Conservation (phyloP, 2,888 invertebrate species). For the Lasioglossum pauxillum region DNA sequence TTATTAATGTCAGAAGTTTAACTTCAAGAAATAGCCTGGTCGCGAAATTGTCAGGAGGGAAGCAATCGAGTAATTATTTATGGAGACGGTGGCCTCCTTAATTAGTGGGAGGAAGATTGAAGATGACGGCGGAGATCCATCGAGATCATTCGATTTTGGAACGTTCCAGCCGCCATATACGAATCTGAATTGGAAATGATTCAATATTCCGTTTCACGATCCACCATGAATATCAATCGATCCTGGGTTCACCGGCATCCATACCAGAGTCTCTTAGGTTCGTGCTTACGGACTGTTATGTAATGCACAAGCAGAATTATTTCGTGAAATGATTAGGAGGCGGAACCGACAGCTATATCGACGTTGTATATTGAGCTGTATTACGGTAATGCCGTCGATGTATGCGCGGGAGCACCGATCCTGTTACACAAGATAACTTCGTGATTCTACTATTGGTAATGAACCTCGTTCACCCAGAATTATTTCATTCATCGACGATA, state of each 20-base stretch:
- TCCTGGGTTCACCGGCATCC: background rate
- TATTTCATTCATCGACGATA: background rate
- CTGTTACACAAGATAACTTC: conserved; percentile 18
- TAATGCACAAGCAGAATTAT: conserved; percentile 53
- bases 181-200: conserved; percentile 12
- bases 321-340: conserved; percentile 39
- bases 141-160: conserved; percentile 3
- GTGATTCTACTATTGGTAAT: conserved; percentile 23
- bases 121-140: background rate
- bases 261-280: conserved; percentile 19
- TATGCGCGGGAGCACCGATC: background rate
- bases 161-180: background rate
- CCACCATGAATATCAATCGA: conserved; percentile 23
- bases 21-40: background rate
- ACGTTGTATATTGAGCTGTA: conserved; percentile 18
- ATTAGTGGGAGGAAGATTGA: background rate
- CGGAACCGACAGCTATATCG: conserved; percentile 17
- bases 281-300: conserved; percentile 9
- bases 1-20: background rate
- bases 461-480: conserved; percentile 10
- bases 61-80: background rate
- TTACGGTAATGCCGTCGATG: conserved; percentile 11
- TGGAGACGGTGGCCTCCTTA: background rate
- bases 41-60: background rate
- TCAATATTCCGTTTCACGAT: conserved; percentile 23